Base-by-base conservation (phyloP, 2,797 vertebrate genomes). In the Sebastes trivittatus region DNA sequence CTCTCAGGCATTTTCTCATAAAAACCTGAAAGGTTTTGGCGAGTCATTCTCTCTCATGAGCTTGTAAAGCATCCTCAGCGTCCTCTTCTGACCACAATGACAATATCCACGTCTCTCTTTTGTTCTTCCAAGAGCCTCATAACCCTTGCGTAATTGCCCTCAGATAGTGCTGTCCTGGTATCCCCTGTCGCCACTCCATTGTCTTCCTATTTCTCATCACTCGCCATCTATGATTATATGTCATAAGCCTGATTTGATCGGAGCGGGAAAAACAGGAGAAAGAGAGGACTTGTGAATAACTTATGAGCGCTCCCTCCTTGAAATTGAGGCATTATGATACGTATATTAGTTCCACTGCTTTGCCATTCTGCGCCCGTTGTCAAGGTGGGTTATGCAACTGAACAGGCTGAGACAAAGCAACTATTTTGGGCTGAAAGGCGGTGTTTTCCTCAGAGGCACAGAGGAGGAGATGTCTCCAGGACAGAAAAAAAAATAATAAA, bases 281-380 rank as follows among this genome's bases (percentile, higher is more conserved):
- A 76, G 38, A 69, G 36, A 72, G 69, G 56, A 81, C 78, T 60
- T 70, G 71, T 87, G 77, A 92, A 91, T 90, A 87, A 91, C 81
- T 83, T 73, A 77, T 61, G 86, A 89, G 63, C n/a, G 74, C 60
- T 80, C 79, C 73, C 34, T 86, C 46, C 68, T 76, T 29, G 11
- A 84, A 90, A 83, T 56, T 62, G 77, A 90, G 67, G 74, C 77
- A 82, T 88, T 84, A 80, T 69, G 84, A 89, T 88, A 54, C 5
- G 30, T 88, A 62, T 81, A 88, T 92, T 92, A 90, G 87, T 88
- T 91, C 89, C 79, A 77, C 79, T 82, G 75, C 82, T 87, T 85
- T 89, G 82, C 80, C 52, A 58, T 87, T 90, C 73, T 70, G 63
- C 77, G 74, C 55, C 76, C 32, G 58, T 73, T 9, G 32, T 91